phyloP scores from a whole-genome alignment of 2,113 vertebrate species.

The Nothoprocta perdicaria region DNA sequence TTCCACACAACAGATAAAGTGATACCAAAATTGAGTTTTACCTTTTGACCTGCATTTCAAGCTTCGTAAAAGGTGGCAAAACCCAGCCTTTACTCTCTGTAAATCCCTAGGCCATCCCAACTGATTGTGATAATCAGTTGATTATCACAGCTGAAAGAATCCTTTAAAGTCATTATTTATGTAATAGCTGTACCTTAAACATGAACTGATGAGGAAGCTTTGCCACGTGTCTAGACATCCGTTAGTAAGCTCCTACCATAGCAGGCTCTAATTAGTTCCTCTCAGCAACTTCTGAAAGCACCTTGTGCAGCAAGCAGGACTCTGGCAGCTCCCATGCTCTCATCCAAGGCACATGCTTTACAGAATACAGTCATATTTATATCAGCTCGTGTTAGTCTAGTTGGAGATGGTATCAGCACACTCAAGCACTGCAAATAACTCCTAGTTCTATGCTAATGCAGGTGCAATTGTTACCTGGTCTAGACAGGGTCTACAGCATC shows the following conservation, averaged over 20 bases:
- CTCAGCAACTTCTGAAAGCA: background rate
- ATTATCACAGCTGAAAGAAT: background rate
- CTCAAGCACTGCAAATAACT: constrained; percentile 13
- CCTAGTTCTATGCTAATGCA: background rate
- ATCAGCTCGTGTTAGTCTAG: background rate
- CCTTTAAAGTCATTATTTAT: background rate
- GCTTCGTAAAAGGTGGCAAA: background rate
- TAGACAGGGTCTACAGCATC: background rate
- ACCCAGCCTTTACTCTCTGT: background rate
- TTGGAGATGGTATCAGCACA: constrained; percentile 28
- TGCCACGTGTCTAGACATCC: background rate
- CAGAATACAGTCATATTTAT: background rate
- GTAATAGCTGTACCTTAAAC: background rate
- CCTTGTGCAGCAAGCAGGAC: background rate
- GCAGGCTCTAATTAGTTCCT: background rate
- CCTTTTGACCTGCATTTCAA: background rate
- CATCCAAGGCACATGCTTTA: background rate
- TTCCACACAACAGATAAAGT: background rate
- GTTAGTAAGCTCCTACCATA: background rate
- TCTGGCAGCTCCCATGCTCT: background rate
- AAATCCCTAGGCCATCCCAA: background rate
- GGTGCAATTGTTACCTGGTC: background rate
- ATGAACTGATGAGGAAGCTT: background rate
- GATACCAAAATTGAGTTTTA: background rate
- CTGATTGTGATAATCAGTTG: background rate